Evolutionary conservation across 2,888 invertebrate genomes (phyloP).

Genomic region (Trypoxylon attenuatum): DNA sequence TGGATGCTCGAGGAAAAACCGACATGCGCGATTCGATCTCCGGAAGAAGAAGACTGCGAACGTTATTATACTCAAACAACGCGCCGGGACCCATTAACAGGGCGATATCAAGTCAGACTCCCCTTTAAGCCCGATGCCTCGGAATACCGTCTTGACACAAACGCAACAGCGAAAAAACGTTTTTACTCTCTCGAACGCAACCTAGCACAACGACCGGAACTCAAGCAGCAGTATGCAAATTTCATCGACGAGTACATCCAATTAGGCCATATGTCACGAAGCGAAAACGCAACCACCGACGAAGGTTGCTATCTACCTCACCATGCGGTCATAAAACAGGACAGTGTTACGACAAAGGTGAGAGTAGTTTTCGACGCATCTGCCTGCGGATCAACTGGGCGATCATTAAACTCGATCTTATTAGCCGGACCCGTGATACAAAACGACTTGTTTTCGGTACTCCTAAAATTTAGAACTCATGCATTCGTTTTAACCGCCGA

Average conservation of each 20-base stretch:
- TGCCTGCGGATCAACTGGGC: not conserved
- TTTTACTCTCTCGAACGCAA: conserved; percentile 2
- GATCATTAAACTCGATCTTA: not conserved
- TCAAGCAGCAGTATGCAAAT: conserved; percentile 4
- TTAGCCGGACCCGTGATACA: not conserved
- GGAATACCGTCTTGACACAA: no score
- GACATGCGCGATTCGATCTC: no score
- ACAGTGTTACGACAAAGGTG: conserved; percentile 13
- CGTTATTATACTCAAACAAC: no score
- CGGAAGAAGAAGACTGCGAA: no score
- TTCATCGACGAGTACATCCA: conserved; percentile 17
- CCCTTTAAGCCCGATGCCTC: no score
- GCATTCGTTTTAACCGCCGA: not conserved
- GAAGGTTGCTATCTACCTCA: conserved; percentile 20
- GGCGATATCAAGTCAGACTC: no score
- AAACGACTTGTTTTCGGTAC: not conserved
- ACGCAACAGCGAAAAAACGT: conserved; percentile 9
- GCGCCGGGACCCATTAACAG: no score
- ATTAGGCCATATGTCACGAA: conserved; percentile 8
- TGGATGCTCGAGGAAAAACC: no score
- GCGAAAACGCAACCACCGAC: not conserved
- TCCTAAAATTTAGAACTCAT: not conserved
- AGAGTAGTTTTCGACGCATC: conserved; percentile 26
- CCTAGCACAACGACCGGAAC: not conserved
- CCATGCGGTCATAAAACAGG: conserved; percentile 16